Percentiles rank a stretch among this genome's conserved stretches.
Conservation (phyloP, 2,888 invertebrate genomes). For the Ichneumoninae sp. region DNA sequence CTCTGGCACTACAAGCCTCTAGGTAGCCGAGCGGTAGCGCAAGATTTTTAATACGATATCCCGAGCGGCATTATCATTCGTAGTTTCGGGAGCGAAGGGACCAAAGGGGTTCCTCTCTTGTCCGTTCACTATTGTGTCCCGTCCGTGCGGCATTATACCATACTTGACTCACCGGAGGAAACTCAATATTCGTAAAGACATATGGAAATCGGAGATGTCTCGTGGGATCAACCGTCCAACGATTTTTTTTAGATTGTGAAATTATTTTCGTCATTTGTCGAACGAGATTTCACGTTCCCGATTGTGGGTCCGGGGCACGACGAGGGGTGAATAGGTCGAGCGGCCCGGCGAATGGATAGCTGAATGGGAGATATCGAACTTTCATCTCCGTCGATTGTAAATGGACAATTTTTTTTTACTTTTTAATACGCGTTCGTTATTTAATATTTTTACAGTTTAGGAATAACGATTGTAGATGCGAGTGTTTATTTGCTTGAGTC, state of each 20-base stretch:
- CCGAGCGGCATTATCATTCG: constrained; percentile 78
- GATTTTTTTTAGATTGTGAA: constrained; percentile 51
- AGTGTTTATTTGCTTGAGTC: not conserved
- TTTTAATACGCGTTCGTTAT: not conserved
- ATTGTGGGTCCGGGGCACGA: not conserved
- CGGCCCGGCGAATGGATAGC: not conserved
- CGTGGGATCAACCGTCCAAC: constrained; percentile 25
- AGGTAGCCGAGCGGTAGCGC: constrained; percentile 53
- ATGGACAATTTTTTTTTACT: not conserved
- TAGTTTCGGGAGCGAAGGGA: constrained; percentile 58
- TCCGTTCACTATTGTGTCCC: constrained; percentile 24
- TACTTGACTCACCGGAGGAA: constrained; percentile 8
- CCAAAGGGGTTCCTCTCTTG: constrained; percentile 37
- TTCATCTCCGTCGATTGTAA: not conserved
- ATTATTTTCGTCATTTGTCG: constrained; percentile 47
- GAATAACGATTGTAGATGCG: not conserved
- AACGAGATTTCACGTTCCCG: not conserved
- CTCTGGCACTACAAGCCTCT: constrained; percentile 36
- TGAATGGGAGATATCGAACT: constrained; percentile 3
- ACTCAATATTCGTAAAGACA: constrained; percentile 37
- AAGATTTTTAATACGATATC: constrained; percentile 79
- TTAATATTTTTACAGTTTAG: not conserved
- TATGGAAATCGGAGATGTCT: constrained; percentile 56
- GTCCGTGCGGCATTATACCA: not conserved
- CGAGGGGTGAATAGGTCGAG: not conserved